Conservation (phyloP, 2,888 invertebrate species). For the Stenurella melanura region DNA sequence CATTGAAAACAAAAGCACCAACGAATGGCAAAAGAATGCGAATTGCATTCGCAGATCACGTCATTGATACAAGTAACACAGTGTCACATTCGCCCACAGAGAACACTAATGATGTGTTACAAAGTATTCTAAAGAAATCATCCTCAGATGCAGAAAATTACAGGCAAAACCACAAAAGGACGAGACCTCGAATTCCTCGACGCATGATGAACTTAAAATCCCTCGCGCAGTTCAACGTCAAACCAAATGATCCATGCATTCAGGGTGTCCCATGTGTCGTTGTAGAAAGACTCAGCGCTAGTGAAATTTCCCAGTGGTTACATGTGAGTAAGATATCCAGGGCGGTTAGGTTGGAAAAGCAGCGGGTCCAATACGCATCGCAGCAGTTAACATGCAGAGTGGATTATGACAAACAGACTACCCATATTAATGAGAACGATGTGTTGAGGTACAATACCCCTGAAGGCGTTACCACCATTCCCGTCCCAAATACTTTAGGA, state of each 20-base stretch:
- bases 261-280: conserved; percentile 46
- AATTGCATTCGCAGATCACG: conserved; percentile 41
- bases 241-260: conserved; percentile 39
- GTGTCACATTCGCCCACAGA: conserved; percentile 4
- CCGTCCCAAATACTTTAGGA: conserved; percentile 8
- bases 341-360: conserved; percentile 24
- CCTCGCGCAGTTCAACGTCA: conserved; percentile 26
- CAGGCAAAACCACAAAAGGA: not conserved
- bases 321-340: conserved; percentile 37
- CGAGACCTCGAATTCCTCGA: conserved; percentile 27
- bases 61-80: conserved; percentile 1
- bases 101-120: conserved; percentile 13
- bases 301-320: conserved; percentile 43
- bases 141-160: not conserved
- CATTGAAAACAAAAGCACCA: not conserved
- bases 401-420: conserved; percentile 53
- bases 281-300: conserved; percentile 44
- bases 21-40: conserved; percentile 33
- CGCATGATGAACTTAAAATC: conserved; percentile 39
- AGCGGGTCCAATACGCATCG: not conserved
- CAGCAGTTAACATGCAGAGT: conserved; percentile 36
- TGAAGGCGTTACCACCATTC: not conserved
- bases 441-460: conserved; percentile 22
- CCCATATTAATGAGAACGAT: conserved; percentile 36
- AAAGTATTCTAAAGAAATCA: conserved; percentile 43